These are phyloP conservation scores for Phenganax subtilis DNA, from an alignment of 92 coral and sea anemone genomes.

Conservation along the genomic window DNA sequence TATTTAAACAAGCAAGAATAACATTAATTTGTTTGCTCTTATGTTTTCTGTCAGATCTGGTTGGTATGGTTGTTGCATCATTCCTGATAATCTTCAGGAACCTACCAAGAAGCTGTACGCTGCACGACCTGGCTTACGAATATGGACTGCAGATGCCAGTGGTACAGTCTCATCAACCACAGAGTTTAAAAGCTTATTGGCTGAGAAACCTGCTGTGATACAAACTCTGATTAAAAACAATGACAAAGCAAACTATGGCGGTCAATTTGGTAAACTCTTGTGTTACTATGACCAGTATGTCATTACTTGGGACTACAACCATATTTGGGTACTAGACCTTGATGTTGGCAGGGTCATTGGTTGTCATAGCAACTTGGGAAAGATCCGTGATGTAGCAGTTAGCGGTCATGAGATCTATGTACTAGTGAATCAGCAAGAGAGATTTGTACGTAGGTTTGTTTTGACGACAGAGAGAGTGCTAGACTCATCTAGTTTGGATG, in stretches of 20 bases:
- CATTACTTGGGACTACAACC: constrained; percentile 73
- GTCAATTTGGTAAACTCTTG: constrained; percentile 69
- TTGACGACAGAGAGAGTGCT: constrained; percentile 3
- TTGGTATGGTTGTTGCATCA: constrained; percentile 37
- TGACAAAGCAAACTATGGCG: constrained; percentile 12
- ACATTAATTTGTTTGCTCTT: no score
- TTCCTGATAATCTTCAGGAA: constrained; percentile 37
- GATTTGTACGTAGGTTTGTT: constrained; percentile 47
- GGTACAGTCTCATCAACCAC: constrained; percentile 86
- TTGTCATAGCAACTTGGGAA: constrained; percentile 67
- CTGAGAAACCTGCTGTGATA: constrained; percentile 81
- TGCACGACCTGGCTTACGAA: constrained; percentile 65
- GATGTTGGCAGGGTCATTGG: constrained; percentile 76
- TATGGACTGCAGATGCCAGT: constrained; percentile 73
- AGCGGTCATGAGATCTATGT: constrained; percentile 84
- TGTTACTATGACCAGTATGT: constrained; percentile 75
- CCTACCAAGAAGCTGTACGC: constrained; percentile 44
- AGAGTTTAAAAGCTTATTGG: constrained; percentile 78
- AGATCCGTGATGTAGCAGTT: constrained; percentile 72
- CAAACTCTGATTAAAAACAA: constrained; percentile 48
- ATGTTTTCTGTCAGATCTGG: constrained; percentile 26
- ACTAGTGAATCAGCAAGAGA: constrained; percentile 63
- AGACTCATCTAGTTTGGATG: constrained; percentile 21
- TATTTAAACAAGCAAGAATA: no score
- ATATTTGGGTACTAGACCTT: constrained; percentile 84